Conservation (phyloP, 2,797 vertebrate genomes). For the Arnoldichthys spilopterus region DNA sequence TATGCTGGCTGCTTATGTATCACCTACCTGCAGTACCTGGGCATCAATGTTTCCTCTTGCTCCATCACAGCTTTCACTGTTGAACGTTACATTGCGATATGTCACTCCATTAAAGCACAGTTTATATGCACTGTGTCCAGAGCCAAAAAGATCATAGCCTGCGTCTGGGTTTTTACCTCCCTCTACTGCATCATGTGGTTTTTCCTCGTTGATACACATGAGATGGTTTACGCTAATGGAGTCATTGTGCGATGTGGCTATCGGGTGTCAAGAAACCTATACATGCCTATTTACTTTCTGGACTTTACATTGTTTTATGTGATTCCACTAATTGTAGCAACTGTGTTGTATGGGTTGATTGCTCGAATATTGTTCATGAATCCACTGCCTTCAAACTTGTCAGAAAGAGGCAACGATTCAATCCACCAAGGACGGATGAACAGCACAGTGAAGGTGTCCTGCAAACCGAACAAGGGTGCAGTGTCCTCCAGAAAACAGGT, state of each 20-base stretch:
- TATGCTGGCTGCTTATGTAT: slow-evolving; percentile 87
- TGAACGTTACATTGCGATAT: slow-evolving; percentile 89
- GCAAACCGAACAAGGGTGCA: slow-evolving; percentile 71
- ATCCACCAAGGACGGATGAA: slow-evolving; percentile 71
- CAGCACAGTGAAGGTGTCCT: slow-evolving; percentile 66
- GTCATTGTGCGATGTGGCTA: slow-evolving; percentile 85
- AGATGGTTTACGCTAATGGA: slow-evolving; percentile 80
- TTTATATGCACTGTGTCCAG: slow-evolving; percentile 86
- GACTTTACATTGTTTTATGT: slow-evolving; percentile 87
- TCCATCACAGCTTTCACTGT: slow-evolving; percentile 88
- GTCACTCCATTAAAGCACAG: slow-evolving; percentile 87
- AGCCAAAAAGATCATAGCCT: slow-evolving; percentile 86
- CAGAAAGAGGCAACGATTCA: slow-evolving; percentile 70
- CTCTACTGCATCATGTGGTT: slow-evolving; percentile 91
- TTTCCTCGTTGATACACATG: slow-evolving; percentile 86
- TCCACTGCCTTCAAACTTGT: slow-evolving; percentile 75
- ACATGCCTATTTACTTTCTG: slow-evolving; percentile 89
- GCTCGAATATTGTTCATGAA: slow-evolving; percentile 83
- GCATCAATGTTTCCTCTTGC: slow-evolving; percentile 88
- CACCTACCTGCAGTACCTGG: slow-evolving; percentile 90
- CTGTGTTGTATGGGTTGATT: slow-evolving; percentile 83
- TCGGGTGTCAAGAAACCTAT: slow-evolving; percentile 84
- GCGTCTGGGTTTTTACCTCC: slow-evolving; percentile 85
- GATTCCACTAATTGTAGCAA: slow-evolving; percentile 80
- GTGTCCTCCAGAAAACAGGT: slow-evolving; percentile 87